Percentiles rank a stretch among this genome's conserved stretches.
These are phyloP conservation scores for Tachystola acroxantha DNA, from an alignment of 2,888 invertebrate species.

Conservation along the genomic window DNA sequence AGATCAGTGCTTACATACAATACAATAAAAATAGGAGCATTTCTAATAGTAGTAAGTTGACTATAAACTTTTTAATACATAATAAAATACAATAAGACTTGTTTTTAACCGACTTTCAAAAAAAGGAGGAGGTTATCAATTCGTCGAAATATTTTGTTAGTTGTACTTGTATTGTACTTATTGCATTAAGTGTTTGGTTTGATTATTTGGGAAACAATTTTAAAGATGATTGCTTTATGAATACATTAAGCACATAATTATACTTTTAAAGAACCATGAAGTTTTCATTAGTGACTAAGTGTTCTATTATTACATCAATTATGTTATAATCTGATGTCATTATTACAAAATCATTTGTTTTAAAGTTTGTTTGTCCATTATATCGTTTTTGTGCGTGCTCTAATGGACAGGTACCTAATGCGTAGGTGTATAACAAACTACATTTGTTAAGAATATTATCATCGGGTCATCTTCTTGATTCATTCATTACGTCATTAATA, in stretches of 20 bases:
- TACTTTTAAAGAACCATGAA: not conserved
- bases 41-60: too few species aligned
- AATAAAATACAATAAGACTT: too few species aligned
- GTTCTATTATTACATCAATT: constrained; percentile 10
- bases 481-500: constrained; percentile 22
- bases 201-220: not conserved
- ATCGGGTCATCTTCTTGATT: constrained; percentile 25
- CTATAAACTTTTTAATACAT: too few species aligned
- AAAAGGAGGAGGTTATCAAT: too few species aligned
- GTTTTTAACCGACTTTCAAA: too few species aligned
- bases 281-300: constrained; percentile 12
- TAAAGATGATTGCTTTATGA: constrained; percentile 11
- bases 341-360: constrained; percentile 7
- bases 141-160: too few species aligned
- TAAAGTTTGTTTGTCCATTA: constrained; percentile 2
- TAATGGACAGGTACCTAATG: constrained; percentile 14
- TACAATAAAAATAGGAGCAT: too few species aligned
- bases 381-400: constrained; percentile 1
- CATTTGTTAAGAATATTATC: constrained; percentile 15
- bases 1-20: too few species aligned
- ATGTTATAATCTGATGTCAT: constrained; percentile 9
- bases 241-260: constrained; percentile 13
- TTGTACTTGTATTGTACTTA: too few species aligned
- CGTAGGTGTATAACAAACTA: constrained; percentile 30
- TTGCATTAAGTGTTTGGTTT: too few species aligned